phyloP scores from a whole-genome alignment of 2,113 vertebrate genomes.

The Pelusios castaneus region DNA sequence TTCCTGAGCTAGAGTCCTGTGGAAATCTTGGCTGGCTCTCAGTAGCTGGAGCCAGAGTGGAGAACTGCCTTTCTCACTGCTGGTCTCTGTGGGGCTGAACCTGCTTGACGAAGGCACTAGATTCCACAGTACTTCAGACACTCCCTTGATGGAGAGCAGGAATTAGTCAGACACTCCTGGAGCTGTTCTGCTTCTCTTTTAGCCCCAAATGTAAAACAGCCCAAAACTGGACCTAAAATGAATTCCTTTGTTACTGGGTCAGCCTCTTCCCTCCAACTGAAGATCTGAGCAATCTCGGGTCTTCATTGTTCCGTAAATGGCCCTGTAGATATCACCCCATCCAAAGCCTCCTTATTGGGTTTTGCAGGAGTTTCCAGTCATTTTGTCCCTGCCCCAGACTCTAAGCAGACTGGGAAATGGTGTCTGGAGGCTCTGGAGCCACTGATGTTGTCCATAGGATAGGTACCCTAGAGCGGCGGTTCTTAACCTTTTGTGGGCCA shows the following conservation, averaged over 20 bases:
- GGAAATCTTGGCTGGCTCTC: neutral
- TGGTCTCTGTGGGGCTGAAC: neutral
- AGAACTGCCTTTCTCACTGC: neutral
- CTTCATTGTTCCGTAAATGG: neutral
- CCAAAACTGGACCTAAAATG: neutral
- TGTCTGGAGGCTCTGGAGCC: neutral
- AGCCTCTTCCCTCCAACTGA: neutral
- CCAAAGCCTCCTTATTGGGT: neutral
- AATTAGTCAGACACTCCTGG: neutral
- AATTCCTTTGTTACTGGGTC: neutral
- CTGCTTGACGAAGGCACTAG: neutral
- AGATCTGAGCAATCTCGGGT: neutral
- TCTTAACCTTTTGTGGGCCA: too few relatives aligned
- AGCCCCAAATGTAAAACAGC: neutral
- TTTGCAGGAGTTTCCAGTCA: neutral
- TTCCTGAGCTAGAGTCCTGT: neutral
- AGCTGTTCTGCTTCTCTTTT: neutral
- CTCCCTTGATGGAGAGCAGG: neutral
- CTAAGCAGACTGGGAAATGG: neutral
- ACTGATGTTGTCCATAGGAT: neutral
- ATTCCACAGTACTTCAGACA: neutral
- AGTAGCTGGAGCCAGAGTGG: neutral
- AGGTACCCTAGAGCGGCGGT: neutral
- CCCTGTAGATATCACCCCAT: neutral
- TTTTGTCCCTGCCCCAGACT: neutral